Evolutionary conservation across 2,888 invertebrate species (phyloP).

Genomic region (Thecophora atra): DNA sequence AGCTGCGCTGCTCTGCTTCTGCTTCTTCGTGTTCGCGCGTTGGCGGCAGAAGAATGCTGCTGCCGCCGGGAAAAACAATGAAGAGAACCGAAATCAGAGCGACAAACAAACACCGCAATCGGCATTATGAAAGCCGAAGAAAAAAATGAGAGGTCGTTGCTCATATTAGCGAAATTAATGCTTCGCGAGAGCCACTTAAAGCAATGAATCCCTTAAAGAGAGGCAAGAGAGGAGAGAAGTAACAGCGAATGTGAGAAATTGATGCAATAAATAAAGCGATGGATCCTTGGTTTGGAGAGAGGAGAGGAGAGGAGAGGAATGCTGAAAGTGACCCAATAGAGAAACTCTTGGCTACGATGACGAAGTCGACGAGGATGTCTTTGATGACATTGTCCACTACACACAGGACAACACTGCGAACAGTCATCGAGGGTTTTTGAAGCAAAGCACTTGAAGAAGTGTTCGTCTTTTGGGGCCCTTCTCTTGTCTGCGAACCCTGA

Average conservation of each 20-base stretch:
- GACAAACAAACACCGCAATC: conserved; percentile 19
- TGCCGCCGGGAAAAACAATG: conserved; percentile 16
- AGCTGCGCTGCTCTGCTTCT: not conserved
- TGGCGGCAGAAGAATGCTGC: conserved; percentile 12
- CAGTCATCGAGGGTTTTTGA: too few species aligned
- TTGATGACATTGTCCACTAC: too few species aligned
- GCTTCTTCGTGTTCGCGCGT: conserved; percentile 11
- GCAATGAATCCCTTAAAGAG: conserved; percentile 36
- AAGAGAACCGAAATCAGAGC: not conserved
- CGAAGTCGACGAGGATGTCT: too few species aligned
- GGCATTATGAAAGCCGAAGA: conserved; percentile 17
- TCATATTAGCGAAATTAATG: conserved; percentile 39
- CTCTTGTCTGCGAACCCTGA: too few species aligned
- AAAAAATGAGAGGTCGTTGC: conserved; percentile 38
- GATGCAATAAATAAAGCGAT: conserved; percentile 35
- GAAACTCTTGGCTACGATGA: too few species aligned
- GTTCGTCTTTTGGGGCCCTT: too few species aligned
- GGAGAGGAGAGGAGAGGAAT: not conserved
- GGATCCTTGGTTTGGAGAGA: not conserved
- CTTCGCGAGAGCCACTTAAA: conserved; percentile 37
- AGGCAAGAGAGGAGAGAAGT: not conserved
- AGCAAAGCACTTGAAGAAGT: too few species aligned
- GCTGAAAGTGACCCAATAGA: not conserved
- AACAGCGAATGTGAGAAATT: conserved; percentile 40
- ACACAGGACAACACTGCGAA: too few species aligned